Base-by-base conservation (phyloP, 1,140 invertebrate species). In the Leptopilina clavipes region DNA sequence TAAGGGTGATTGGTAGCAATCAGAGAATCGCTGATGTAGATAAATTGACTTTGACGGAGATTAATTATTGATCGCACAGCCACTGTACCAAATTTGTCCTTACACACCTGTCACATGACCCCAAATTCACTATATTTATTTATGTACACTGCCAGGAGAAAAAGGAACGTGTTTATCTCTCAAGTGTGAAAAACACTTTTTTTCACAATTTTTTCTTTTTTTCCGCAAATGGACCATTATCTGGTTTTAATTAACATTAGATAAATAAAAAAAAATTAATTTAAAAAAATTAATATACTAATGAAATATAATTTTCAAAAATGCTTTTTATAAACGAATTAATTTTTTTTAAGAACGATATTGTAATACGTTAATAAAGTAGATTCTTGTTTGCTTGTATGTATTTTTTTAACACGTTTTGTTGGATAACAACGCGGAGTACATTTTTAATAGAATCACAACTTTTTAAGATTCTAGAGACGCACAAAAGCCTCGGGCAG, bases 51-150 rank as follows among this genome's bases (percentile, higher is more conserved):
- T 37, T 19, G 52, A 65, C 17, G 19, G 54, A 76, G 71, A 72
- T 76, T 72, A 76, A 76, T 76, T 72, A 72, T 76, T 48, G 71
- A 72, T 72, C 71, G 10, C 52, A 7, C 37, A 44, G 12, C 43
- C 12, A 54, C 48, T 22, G 19, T n/a, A 31, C 1, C 22, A 65
- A 65, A 65, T 31, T 3, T 31, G 25, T 31, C 59, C 31, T 31
- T 65, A 31, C 59, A 25, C 45, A 12, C 37, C 10, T 70, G 71
- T 76, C 75, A 22, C n/a, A 18, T 72, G 45, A 19, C 25, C 48
- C 3, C 70, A 31, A 56, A 59, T 72, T 10, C 25, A 43, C 22
- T 43, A n/a, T n/a, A 56, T 56, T 22, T 25, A 72, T 31, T 31
- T 31, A 31, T 31, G 25, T 71, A 37, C 11, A 31, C 5, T 31